Evolutionary conservation across 2,888 invertebrate species (phyloP).

Genomic region (Dicyrtoma fusca): DNA sequence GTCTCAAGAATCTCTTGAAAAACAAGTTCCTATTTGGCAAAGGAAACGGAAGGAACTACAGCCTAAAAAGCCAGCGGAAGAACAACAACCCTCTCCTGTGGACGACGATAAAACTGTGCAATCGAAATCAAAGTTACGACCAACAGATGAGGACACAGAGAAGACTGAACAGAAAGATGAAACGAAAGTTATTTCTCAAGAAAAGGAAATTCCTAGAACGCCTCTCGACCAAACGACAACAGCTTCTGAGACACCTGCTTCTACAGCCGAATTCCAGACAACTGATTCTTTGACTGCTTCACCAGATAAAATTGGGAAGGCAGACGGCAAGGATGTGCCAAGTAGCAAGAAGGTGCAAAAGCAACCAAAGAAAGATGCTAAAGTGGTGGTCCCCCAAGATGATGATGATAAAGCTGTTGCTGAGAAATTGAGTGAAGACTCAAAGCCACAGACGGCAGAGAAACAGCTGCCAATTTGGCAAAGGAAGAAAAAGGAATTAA

Average conservation of each 20-base stretch:
- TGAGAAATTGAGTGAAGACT: conserved; percentile 13
- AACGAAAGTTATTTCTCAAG: neutral
- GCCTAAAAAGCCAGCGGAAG: neutral
- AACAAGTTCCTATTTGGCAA: conserved; percentile 24
- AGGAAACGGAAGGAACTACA: conserved; percentile 30
- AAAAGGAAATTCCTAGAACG: conserved; percentile 3
- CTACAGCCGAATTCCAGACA: neutral
- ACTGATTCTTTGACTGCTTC: neutral
- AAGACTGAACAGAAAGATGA: neutral
- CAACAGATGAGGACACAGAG: conserved; percentile 1
- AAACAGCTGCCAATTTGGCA: conserved; percentile 36
- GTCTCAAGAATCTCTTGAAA: neutral
- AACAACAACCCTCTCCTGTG: neutral
- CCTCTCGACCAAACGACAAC: neutral
- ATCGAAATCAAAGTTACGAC: neutral
- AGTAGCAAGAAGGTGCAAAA: neutral
- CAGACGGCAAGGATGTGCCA: neutral
- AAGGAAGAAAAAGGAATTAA: conserved; percentile 25
- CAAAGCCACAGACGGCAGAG: neutral
- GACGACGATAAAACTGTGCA: neutral
- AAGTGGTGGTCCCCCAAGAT: conserved; percentile 16
- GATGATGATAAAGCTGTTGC: neutral
- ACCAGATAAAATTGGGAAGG: neutral
- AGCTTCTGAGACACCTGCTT: neutral
- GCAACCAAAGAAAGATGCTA: neutral